phyloP scores from a whole-genome alignment of 1,140 invertebrate species.

The Lerema accius region DNA sequence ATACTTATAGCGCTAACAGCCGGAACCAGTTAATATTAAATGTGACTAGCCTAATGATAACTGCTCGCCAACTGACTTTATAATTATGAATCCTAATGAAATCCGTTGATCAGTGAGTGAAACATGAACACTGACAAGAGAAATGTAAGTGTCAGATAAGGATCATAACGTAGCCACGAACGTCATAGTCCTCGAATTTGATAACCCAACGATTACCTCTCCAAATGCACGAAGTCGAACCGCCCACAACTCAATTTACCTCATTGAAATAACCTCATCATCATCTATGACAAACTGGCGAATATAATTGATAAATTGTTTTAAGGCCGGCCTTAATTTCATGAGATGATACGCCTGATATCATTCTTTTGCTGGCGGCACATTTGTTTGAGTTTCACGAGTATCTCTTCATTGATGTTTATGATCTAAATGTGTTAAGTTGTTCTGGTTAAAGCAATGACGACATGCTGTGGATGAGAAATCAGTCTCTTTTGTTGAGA shows the following conservation, averaged over 20 bases:
- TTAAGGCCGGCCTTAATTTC: constrained; percentile 6
- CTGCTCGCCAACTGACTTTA: no score
- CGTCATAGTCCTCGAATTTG: constrained; percentile 16
- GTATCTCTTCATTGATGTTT: neutral
- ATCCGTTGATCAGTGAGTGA: no score
- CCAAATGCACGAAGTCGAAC: constrained; percentile 12
- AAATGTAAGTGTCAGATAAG: no score
- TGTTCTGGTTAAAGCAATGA: neutral
- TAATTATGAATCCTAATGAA: no score
- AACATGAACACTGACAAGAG: no score
- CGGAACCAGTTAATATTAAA: no score
- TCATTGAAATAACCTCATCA: constrained; percentile 36
- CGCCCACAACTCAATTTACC: constrained; percentile 36
- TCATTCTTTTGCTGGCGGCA: constrained; percentile 1
- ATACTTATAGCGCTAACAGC: no score
- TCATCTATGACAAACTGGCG: constrained; percentile 18
- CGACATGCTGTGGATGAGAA: no score
- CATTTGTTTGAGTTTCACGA: neutral
- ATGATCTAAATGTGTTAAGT: neutral
- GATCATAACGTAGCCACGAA: no score
- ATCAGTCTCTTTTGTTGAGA: no score
- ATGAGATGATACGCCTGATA: neutral
- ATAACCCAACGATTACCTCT: constrained; percentile 1
- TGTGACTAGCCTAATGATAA: no score
- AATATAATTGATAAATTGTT: constrained; percentile 33